Conservation (phyloP, 2,888 invertebrate genomes). For the Caenorhabditis sp. region DNA sequence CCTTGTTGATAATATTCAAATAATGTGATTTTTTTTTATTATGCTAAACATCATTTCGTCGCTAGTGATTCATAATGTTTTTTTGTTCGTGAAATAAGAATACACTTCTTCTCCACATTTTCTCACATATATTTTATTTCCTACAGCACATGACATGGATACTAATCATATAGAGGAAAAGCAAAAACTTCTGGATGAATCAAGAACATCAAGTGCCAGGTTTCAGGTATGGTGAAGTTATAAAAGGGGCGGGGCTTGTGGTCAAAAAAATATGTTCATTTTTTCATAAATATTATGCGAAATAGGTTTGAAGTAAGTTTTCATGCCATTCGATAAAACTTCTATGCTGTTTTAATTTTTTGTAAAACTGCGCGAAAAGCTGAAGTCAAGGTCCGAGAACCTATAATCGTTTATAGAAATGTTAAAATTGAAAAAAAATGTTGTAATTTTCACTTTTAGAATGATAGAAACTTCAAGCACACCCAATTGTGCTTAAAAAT, state of each 20-base stretch:
- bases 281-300: conserved; percentile 2
- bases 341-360: no score
- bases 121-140: background rate
- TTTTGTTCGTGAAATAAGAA: background rate
- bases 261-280: background rate
- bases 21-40: no score
- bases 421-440: no score
- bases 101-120: background rate
- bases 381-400: no score
- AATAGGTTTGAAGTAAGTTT: background rate
- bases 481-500: no score
- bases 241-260: conserved; percentile 1
- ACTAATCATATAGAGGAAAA: conserved; percentile 15
- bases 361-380: no score
- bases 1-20: no score
- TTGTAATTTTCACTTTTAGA: no score
- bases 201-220: conserved; percentile 20
- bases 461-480: no score
- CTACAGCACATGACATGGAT: background rate
- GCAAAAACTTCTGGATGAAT: conserved; percentile 18
- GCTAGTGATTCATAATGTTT: background rate
- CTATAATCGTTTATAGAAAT: no score
- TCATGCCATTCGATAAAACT: no score
- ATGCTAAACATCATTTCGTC: no score
- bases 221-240: conserved; percentile 25